Percentiles rank a stretch among this genome's conserved stretches.
Conservation (phyloP, 2,797 vertebrate genomes). For the Scyliorhinus canicula region DNA sequence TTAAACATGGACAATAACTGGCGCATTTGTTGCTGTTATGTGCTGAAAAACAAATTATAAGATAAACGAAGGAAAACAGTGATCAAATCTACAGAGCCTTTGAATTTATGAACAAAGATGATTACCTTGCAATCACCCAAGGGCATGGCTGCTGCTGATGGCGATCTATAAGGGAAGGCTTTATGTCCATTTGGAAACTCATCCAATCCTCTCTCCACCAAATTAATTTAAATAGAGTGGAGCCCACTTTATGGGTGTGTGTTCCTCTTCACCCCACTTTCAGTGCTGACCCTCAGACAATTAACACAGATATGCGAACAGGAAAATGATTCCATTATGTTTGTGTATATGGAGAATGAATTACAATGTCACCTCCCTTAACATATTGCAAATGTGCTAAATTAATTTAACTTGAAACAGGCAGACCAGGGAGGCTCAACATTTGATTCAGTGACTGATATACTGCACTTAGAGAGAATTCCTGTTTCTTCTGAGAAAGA, state of each 20-base stretch:
- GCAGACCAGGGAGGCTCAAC: neutral
- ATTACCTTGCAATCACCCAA: too few species aligned
- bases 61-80: neutral
- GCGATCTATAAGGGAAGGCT: neutral
- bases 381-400: neutral
- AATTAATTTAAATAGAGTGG: neutral
- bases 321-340: neutral
- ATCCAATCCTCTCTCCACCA: neutral
- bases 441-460: neutral
- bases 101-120: neutral
- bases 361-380: neutral
- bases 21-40: too few species aligned
- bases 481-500: neutral
- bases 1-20: too few species aligned
- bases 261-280: neutral
- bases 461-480: neutral
- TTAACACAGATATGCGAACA: neutral
- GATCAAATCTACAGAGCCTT: neutral
- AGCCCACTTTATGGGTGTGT: neutral
- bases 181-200: neutral
- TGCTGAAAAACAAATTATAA: neutral
- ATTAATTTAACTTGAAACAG: neutral
- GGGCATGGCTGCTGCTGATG: too few species aligned
- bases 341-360: neutral
- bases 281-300: neutral